Evolutionary conservation across 2,113 vertebrate genomes (phyloP), one percentile per base, ranked within the genome.

Genomic region (Naja naja): DNA sequence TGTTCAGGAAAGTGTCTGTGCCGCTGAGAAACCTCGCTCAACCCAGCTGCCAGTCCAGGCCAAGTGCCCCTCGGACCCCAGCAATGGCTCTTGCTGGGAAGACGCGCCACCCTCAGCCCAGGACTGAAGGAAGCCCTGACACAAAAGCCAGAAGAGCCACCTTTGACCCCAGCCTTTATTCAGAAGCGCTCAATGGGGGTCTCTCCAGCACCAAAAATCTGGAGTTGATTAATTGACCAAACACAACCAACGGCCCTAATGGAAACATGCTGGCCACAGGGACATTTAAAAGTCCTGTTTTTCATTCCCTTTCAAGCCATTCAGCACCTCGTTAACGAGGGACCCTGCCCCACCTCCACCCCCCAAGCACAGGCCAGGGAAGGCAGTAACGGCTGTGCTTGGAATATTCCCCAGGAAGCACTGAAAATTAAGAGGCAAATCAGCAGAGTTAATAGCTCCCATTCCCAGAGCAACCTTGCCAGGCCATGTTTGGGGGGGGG

Each of bases 1-100:
- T 43, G 86, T 27, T 23, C 86, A 34, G 54, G 45, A 16, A 54
- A 25, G 27, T 7, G 3, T 16, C 47, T n/a, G 34, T 20, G 34
- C 22, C 0, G 0, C 52, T 10, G 22, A 16, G 23, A 14, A 39
- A 23, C 8, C 6, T 43, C 0, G 1, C 18, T 18, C 45, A 69
- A 34, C 2, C 18, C 8, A 7, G 20, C 49, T 22, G 5, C 45
- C 47, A 34, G 47, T 1, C 9, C 58, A 74, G 60, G 20, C 47
- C 18, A 8, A 23, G 27, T 0, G 3, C 0, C 52, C 52, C 43
- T 7, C 56, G 8, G 1, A 23, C 16, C 27, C 55, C 43, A 25
- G 30, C 34, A 11, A 2, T 25, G 30, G 54, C 12, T 18, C 8
- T 6, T 23, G 27, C 89, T 47, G 34, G 25, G 52, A n/a, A 47